Evolutionary conservation across 2,113 vertebrate genomes (phyloP), one percentile per base, ranked within the genome.

Genomic region (Mesitornis unicolor): DNA sequence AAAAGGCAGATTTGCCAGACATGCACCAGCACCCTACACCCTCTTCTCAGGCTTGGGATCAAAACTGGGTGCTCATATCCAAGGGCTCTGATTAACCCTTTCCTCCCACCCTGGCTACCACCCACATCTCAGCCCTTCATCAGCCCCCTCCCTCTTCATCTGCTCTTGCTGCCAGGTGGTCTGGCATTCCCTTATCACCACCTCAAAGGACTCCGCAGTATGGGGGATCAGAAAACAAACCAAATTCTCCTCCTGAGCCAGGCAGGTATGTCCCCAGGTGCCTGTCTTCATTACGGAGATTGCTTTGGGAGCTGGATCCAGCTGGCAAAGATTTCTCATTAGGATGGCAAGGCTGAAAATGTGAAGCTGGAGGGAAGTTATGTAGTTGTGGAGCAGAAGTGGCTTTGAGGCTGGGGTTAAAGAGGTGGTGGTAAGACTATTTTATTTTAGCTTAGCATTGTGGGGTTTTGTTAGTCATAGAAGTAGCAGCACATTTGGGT

Each of bases 261-360:
- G 74, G 84, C 85, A 96, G 83, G 88, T 92, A 92, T 71, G 83
- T 96, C 91, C 89, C 91, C 86, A 94, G 91, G 96, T 95, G 96
- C 77, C 65, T 91, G 69, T 80, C 92, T 84, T 97, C 78, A 90
- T 97, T 96, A 96, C 21, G 29, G 59, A 94, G 54, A 84, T 40
- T 93, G 65, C 65, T 90, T 86, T 79, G 67, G 85, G 92, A 95
- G 65, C 50, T 67, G 43, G 70, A 90, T 94, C 86, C 91, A 93
- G 86, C 93, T 95, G 96, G 93, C 92, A 95, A 53, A 47, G 48
- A 33, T 80, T 94, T 87, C 68, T 89, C 54, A 80, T 87, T 89
- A 93, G 61, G 78, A 77, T 75, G 68, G 92, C 87, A 95, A 94
- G 50, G 61, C 86, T 94, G 67, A 87, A 96, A 84, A 82, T 13